These are phyloP conservation scores for Brenthis hecate DNA, from an alignment of 2,888 invertebrate genomes.

Conservation along the genomic window DNA sequence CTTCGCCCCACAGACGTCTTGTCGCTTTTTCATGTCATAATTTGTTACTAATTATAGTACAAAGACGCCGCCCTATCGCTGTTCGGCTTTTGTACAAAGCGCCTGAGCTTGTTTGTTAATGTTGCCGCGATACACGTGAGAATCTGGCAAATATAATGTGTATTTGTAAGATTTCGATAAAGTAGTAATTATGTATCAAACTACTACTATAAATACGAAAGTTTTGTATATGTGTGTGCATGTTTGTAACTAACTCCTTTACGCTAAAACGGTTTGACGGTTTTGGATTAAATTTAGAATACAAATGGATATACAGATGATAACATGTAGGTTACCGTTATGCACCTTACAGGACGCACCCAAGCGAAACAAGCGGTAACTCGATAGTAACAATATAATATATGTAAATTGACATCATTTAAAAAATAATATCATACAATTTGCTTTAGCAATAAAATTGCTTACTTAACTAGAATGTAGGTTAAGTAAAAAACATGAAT, in stretches of 20 bases:
- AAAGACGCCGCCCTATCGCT: conserved; percentile 31
- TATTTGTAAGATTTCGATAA: too few species aligned
- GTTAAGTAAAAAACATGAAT: conserved; percentile 44
- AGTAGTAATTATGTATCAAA: too few species aligned
- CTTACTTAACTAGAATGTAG: conserved; percentile 15
- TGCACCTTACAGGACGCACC: too few species aligned
- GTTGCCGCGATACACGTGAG: background rate
- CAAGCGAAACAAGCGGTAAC: too few species aligned
- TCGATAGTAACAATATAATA: background rate
- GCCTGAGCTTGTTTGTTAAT: conserved; percentile 12
- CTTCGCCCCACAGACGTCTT: conserved; percentile 22
- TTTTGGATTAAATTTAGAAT: too few species aligned
- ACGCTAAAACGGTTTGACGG: too few species aligned
- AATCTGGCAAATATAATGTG: background rate
- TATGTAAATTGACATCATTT: background rate
- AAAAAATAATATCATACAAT: background rate
- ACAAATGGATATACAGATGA: too few species aligned
- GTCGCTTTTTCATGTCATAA: conserved; percentile 39
- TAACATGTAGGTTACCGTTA: too few species aligned
- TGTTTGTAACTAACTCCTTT: too few species aligned
- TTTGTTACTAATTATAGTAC: conserved; percentile 44
- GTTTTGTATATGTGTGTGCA: too few species aligned
- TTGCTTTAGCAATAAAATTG: conserved; percentile 2
- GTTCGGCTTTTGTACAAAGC: conserved; percentile 14
- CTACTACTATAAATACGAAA: too few species aligned